These are phyloP conservation scores for Eurytoma californica DNA, from an alignment of 2,888 invertebrate genomes.

Conservation along the genomic window DNA sequence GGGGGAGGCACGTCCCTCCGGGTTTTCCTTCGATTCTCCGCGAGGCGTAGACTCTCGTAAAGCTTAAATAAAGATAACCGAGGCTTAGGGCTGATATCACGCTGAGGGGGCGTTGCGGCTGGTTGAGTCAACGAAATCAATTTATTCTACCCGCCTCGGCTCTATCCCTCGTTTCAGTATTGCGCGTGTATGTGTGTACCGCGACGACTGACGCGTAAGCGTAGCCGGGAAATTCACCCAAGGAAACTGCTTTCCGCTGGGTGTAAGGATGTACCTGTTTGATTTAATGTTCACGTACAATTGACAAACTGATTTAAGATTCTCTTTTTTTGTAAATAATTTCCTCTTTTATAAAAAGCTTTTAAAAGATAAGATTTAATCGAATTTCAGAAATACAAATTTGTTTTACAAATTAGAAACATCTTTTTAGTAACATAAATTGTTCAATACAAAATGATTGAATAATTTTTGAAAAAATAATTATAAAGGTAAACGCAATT, in stretches of 20 bases:
- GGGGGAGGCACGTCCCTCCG: slow-evolving; percentile 58
- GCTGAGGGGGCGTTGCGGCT: slow-evolving; percentile 74
- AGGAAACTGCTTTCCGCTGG: not conserved
- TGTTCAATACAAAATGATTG: no score
- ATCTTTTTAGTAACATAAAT: no score
- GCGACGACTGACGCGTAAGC: not conserved
- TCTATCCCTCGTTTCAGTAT: slow-evolving; percentile 52
- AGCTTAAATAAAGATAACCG: slow-evolving; percentile 75
- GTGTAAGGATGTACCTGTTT: slow-evolving; percentile 44
- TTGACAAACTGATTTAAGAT: not conserved
- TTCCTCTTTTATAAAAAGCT: no score
- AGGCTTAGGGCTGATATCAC: slow-evolving; percentile 74
- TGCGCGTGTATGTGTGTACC: slow-evolving; percentile 4
- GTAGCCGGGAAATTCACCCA: not conserved
- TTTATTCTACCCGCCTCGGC: slow-evolving; percentile 67
- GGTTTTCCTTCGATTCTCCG: slow-evolving; percentile 1
- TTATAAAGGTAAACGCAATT: no score
- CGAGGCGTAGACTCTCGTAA: slow-evolving; percentile 70
- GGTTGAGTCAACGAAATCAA: slow-evolving; percentile 75
- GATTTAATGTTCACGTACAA: slow-evolving; percentile 29
- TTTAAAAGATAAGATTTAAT: no score
- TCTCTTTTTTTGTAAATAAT: no score
- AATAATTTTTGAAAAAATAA: no score
- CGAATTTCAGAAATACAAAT: no score
- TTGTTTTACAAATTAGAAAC: no score